A percentile compares a stretch with the other conserved stretches of the same genome.
Evolutionary conservation across 2,888 invertebrate genomes (phyloP).

Genomic region (Melanotus villosus): DNA sequence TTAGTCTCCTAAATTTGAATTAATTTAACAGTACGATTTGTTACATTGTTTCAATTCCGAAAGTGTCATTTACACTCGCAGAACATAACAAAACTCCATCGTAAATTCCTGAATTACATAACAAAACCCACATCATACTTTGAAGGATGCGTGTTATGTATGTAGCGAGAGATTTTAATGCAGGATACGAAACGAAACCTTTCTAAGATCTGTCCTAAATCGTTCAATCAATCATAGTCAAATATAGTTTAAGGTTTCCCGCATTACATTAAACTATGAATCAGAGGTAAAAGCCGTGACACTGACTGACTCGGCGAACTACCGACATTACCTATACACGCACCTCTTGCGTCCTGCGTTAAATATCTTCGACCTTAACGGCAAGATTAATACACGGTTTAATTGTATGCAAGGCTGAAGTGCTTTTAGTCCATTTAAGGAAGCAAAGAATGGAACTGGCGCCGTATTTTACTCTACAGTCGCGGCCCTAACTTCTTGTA

Average conservation of each 20-base stretch:
- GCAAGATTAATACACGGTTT: slow-evolving; percentile 30
- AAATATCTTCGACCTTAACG: slow-evolving; percentile 36
- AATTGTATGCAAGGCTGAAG: slow-evolving; percentile 43
- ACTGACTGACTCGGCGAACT: background rate
- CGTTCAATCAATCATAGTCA: slow-evolving; percentile 28
- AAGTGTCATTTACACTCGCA: too few relatives aligned
- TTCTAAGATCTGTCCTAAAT: background rate
- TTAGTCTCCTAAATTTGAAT: too few relatives aligned
- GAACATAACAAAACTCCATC: too few relatives aligned
- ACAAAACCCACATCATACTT: too few relatives aligned
- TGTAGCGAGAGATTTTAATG: too few relatives aligned
- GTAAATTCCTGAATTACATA: too few relatives aligned
- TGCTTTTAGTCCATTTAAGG: slow-evolving; percentile 44
- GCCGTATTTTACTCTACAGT: slow-evolving; percentile 34
- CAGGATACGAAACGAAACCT: too few relatives aligned
- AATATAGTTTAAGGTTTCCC: slow-evolving; percentile 40
- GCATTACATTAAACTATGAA: slow-evolving; percentile 25
- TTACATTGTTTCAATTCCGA: too few relatives aligned
- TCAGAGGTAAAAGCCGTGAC: slow-evolving; percentile 14
- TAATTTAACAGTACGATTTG: too few relatives aligned
- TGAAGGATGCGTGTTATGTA: too few relatives aligned
- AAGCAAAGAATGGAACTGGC: slow-evolving; percentile 39
- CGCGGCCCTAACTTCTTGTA: slow-evolving; percentile 12
- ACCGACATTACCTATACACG: background rate
- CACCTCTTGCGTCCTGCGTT: slow-evolving; percentile 12